Evolutionary conservation across 2,888 invertebrate genomes (phyloP).

Genomic region (Clusia tigrina): DNA sequence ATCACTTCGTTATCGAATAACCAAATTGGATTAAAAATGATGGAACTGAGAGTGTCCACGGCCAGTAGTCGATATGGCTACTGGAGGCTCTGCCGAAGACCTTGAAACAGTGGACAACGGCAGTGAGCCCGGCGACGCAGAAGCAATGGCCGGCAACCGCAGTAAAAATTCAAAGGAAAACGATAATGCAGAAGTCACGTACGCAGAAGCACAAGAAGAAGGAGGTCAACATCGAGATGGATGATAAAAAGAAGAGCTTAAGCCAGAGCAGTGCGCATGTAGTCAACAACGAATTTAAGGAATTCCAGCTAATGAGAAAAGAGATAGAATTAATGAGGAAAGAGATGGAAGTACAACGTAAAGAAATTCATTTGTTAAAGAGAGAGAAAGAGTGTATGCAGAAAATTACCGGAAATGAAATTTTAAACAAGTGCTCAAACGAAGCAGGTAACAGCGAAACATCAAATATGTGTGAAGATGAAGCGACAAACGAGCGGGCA

Average conservation of each 20-base stretch:
- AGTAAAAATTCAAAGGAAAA: not conserved
- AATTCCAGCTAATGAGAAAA: slow-evolving; percentile 4
- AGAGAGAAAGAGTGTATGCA: slow-evolving; percentile 22
- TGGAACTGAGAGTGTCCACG: not conserved
- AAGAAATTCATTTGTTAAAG: slow-evolving; percentile 6
- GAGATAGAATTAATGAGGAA: slow-evolving; percentile 2
- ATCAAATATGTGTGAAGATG: not conserved
- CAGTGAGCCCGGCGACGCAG: too few species aligned
- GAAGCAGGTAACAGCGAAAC: not conserved
- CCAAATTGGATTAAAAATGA: too few species aligned
- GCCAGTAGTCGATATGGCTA: not conserved
- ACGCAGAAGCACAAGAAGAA: not conserved
- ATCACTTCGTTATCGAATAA: too few species aligned
- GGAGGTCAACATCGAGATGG: too few species aligned
- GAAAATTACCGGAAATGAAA: too few species aligned
- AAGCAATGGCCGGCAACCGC: too few species aligned
- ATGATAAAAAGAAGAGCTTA: slow-evolving; percentile 9
- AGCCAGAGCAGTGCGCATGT: not conserved
- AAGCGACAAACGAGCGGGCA: too few species aligned
- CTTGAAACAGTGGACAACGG: not conserved
- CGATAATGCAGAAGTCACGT: not conserved
- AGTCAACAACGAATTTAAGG: too few species aligned
- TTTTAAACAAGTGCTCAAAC: too few species aligned
- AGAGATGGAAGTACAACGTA: slow-evolving; percentile 9
- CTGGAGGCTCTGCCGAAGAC: not conserved